phyloP scores from a whole-genome alignment of 2,888 invertebrate genomes.

The Dinocampus coccinellae region DNA sequence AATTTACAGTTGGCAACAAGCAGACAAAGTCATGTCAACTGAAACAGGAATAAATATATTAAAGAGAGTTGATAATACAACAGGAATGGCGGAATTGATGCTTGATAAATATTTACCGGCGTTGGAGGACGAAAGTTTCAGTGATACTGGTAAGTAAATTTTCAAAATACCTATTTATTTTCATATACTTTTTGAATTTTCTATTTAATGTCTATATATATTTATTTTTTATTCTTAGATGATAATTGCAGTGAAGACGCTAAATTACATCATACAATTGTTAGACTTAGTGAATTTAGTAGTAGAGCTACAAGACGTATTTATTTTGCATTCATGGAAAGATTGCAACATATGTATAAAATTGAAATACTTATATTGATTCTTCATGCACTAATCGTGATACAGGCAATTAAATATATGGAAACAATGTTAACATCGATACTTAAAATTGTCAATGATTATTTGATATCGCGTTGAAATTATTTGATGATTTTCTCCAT shows the following conservation, averaged over 20 bases:
- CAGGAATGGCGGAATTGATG: conserved; percentile 79
- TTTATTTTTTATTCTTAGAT: conserved; percentile 15
- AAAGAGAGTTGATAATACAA: conserved; percentile 77
- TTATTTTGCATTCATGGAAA: conserved; percentile 56
- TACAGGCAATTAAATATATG: conserved; percentile 54
- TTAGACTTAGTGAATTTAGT: conserved; percentile 59
- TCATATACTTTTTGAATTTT: not conserved
- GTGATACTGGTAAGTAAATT: conserved; percentile 66
- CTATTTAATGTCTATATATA: not conserved
- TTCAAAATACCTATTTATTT: not conserved
- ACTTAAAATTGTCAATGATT: conserved; percentile 49
- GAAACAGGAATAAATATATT: conserved; percentile 80
- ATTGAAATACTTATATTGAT: conserved; percentile 60
- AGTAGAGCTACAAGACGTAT: conserved; percentile 56
- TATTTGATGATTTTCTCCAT: no score
- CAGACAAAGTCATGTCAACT: conserved; percentile 78
- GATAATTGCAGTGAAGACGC: conserved; percentile 56
- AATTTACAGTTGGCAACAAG: conserved; percentile 80
- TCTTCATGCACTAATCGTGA: conserved; percentile 54
- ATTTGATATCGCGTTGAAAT: conserved; percentile 30
- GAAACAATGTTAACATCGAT: conserved; percentile 50
- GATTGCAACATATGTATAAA: conserved; percentile 60
- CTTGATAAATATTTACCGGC: conserved; percentile 81
- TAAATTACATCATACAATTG: conserved; percentile 61
- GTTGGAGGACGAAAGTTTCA: conserved; percentile 71